Evolutionary conservation across 2,888 invertebrate species (phyloP).

Genomic region (Chaetogeoica ovagalla): DNA sequence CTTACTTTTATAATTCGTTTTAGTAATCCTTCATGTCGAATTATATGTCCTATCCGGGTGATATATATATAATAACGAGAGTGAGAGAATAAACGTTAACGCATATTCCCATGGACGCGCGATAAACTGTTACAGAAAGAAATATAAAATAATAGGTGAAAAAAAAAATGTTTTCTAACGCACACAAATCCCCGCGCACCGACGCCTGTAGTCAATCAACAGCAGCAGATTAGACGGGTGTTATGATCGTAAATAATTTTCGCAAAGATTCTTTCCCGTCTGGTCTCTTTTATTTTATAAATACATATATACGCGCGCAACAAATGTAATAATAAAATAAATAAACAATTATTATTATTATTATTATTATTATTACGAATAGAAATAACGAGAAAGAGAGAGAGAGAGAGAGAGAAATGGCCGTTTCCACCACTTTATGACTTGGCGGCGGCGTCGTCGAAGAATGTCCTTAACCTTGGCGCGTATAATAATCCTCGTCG

Average conservation of each 20-base stretch:
- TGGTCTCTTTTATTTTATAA: slow-evolving; percentile 11
- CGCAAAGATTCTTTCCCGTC: slow-evolving; percentile 50
- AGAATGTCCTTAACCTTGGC: slow-evolving; percentile 49
- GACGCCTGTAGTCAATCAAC: too few relatives aligned
- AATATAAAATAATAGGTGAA: too few relatives aligned
- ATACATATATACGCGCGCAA: slow-evolving; percentile 9
- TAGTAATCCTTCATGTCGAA: too few relatives aligned
- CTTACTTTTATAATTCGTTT: too few relatives aligned
- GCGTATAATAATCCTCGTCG: not conserved
- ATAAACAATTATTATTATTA: slow-evolving; percentile 7
- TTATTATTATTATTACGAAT: not conserved
- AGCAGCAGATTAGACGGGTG: slow-evolving; percentile 38
- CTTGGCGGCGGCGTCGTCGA: not conserved
- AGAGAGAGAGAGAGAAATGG: slow-evolving; percentile 45
- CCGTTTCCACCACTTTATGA: slow-evolving; percentile 22
- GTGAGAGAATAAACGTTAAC: too few relatives aligned
- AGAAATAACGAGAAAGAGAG: too few relatives aligned
- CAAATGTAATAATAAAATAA: slow-evolving; percentile 37
- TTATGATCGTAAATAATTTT: slow-evolving; percentile 47
- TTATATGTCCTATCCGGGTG: too few relatives aligned
- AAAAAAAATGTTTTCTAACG: too few relatives aligned
- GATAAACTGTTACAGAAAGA: too few relatives aligned
- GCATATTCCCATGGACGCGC: too few relatives aligned
- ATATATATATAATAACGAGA: too few relatives aligned
- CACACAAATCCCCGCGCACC: too few relatives aligned